Evolutionary conservation across 2,113 vertebrate species (phyloP), one percentile per base, ranked within the genome.

Genomic region (Mesoclemmys tuberculata): DNA sequence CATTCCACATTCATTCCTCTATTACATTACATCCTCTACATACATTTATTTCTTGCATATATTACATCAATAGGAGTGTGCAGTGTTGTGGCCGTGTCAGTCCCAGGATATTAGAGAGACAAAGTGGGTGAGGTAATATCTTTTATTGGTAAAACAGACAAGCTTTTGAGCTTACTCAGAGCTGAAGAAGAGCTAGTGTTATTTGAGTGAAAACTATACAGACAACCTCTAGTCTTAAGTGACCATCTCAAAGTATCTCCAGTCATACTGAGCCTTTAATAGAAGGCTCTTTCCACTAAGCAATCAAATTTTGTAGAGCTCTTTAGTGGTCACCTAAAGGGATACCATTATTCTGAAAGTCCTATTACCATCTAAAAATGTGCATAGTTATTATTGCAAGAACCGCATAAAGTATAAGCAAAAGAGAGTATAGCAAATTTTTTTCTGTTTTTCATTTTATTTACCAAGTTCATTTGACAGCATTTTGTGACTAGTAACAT

Each of bases 401-500:
- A 48, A 51, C 52, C 1, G 1, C 13, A 86, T 58, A 41, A 61
- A 81, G 16, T 51, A 4, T 86, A 22, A 0, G 0, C 0, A 0
- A 16, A 35, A 92, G 52, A 26, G 9, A n/a, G 56, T 56, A 12
- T 13, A 88, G 16, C 8, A 82, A 29, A 6, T 35, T 56, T 84
- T 84, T 4, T 5, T 80, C 51, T 44, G 24, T 24, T 46, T 77
- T 24, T 52, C 2, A 2, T 80, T 51, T 64, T 92, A 26, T 77
- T 8, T 51, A 31, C 22, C 8, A 14, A 16, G n/a, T 52, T 38
- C 74, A 44, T 75, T 75, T 75, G 74, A 44, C 41, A 44, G 29
- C 8, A 44, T n/a, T 35, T 0, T 0, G 3, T 35, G 79, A 80
- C 27, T 0, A 0, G n/a, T 27, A 68, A 68, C 14, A n/a, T 68